Conservation (phyloP, 2,888 invertebrate genomes). For the Neria commutata region DNA sequence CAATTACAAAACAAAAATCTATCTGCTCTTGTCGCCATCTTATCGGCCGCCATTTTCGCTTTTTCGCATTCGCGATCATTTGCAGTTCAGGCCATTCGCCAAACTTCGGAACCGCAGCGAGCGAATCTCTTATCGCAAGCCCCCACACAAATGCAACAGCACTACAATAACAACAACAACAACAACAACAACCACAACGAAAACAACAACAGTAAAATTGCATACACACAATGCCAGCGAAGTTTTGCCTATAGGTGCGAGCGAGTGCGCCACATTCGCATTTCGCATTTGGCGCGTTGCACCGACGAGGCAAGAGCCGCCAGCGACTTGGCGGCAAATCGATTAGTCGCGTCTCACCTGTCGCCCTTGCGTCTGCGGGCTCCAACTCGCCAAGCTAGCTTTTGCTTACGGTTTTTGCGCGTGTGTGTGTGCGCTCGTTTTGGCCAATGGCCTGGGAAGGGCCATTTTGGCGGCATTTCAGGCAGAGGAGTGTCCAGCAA, state of each 20-base stretch:
- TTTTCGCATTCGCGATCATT: too few relatives aligned
- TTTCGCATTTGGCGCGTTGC: too few relatives aligned
- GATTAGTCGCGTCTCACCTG: constrained; percentile 19
- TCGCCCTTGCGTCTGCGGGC: constrained; percentile 9
- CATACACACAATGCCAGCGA: neutral
- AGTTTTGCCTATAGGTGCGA: neutral
- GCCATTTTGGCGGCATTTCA: too few relatives aligned
- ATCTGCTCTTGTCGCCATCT: too few relatives aligned
- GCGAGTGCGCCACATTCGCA: neutral
- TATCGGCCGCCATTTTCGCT: too few relatives aligned
- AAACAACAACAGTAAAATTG: neutral
- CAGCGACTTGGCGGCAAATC: neutral
- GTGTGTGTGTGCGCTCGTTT: neutral
- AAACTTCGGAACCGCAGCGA: too few relatives aligned
- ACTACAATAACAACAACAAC: neutral
- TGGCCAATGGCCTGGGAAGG: neutral
- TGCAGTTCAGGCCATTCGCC: too few relatives aligned
- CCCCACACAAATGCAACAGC: neutral
- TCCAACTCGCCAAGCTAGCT: too few relatives aligned
- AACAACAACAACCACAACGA: neutral
- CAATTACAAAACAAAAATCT: too few relatives aligned
- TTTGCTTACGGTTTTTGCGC: neutral
- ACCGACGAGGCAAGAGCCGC: too few relatives aligned
- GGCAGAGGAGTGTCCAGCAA: too few relatives aligned
- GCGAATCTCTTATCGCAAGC: too few relatives aligned